Base-by-base conservation (phyloP, 2,888 invertebrate species). In the Euproctis similis region DNA sequence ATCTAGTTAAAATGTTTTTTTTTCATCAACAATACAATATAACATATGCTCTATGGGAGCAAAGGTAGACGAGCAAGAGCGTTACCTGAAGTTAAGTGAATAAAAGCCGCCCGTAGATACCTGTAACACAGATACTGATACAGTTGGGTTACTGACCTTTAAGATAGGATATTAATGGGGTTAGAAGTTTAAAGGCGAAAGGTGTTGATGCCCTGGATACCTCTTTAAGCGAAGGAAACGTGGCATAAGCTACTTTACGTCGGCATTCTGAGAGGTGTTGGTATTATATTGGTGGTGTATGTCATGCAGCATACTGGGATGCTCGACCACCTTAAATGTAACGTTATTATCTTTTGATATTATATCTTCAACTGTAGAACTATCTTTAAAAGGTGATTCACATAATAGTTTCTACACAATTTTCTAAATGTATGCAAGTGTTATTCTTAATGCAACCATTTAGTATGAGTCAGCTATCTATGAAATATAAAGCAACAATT, bases 341-440 rank as follows among this genome's bases (percentile, higher is more conserved):
- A 19, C 8, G 8, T 4, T n/a, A 19, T n/a, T 19, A 19, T n/a
- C 17, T 2, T 17, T 2, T 5, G 1, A 20, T 18, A 12, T 23
- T 23, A n/a, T 38, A 17, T 23, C 37, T 28, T 4, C 3, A 2
- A 17, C 12, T 42, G 25, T 12, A 12, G 0, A 4, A 0, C 2
- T 5, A 8, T 0, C 26, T 7, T 30, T 26, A 39, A 3, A 12
- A n/a, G 28, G 29, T 45, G 33, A 45, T 21, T 45, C 37, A 32
- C 28, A 12, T 28, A 30, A 35, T 26, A 31, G 30, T 31, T 28
- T 26, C 18, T 5, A 14, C 10, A 10, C 19, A 16, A 24, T 34
- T 36, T 18, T 10, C 8, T 24, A 31, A 37, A 34, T 9, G 9
- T 13, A 7, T 29, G 8, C 25, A 8, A 26, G 22, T n/a, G 46